Evolutionary conservation across 2,797 vertebrate species (phyloP).

Genomic region (Hippopotamyrus pictus): DNA sequence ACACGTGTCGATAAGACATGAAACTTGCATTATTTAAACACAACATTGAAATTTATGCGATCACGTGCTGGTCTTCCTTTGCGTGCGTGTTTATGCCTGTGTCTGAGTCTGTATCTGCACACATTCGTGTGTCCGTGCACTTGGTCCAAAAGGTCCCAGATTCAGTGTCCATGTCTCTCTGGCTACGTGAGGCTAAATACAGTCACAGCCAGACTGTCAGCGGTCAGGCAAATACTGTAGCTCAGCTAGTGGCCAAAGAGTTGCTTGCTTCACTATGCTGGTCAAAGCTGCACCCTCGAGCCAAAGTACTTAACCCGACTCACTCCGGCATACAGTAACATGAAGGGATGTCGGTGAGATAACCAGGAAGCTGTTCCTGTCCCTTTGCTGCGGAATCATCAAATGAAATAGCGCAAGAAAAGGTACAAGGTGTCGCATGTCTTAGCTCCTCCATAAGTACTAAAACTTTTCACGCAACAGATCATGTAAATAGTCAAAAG

Average conservation of each 20-base stretch:
- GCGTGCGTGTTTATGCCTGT: neutral
- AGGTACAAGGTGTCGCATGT: neutral
- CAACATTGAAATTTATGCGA: neutral
- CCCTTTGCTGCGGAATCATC: neutral
- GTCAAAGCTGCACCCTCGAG: neutral
- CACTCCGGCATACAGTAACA: neutral
- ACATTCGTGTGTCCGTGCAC: neutral
- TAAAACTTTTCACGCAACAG: neutral
- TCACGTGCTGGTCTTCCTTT: neutral
- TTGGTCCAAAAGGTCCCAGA: neutral
- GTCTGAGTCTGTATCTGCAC: neutral
- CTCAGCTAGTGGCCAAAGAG: neutral
- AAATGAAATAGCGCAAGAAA: neutral
- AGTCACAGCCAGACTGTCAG: neutral
- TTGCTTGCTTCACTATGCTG: neutral
- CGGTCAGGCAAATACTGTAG: neutral
- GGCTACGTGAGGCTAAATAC: neutral
- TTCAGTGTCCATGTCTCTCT: neutral
- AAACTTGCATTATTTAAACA: neutral
- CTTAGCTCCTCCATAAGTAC: neutral
- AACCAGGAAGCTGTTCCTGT: neutral
- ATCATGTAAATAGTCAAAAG: neutral
- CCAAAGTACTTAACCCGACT: neutral
- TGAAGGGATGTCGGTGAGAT: neutral
- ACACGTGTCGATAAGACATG: neutral